phyloP scores from a whole-genome alignment of 1,140 invertebrate species.

The Drosophila gunungcola region DNA sequence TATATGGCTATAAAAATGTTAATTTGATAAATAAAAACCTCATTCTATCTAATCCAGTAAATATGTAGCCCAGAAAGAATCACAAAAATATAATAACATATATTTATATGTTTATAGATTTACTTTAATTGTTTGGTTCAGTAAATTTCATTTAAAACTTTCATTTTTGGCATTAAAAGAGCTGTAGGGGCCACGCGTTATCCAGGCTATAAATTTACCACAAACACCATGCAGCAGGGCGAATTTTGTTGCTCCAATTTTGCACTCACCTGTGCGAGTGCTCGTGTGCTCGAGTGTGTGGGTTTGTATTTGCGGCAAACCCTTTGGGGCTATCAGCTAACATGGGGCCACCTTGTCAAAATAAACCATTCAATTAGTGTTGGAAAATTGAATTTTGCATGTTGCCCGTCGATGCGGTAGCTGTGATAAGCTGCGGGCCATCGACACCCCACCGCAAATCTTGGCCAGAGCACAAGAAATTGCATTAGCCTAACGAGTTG shows the following conservation, averaged over 20 bases:
- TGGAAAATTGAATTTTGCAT: slow-evolving; percentile 77
- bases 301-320: slow-evolving; percentile 34
- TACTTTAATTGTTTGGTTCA: neutral
- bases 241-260: slow-evolving; percentile 47
- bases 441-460: slow-evolving; percentile 20
- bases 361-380: slow-evolving; percentile 81
- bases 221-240: slow-evolving; percentile 36
- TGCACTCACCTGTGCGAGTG: slow-evolving; percentile 28
- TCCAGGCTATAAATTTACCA: slow-evolving; percentile 30
- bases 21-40: too few relatives aligned
- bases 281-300: slow-evolving; percentile 3
- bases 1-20: neutral
- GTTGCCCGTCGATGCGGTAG: slow-evolving; percentile 71
- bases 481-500: slow-evolving; percentile 80
- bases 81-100: too few relatives aligned
- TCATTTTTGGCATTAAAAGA: neutral
- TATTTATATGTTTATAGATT: too few relatives aligned
- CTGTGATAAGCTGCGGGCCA: slow-evolving; percentile 73
- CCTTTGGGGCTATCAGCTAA: slow-evolving; percentile 68
- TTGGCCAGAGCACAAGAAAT: slow-evolving; percentile 49
- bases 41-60: too few relatives aligned
- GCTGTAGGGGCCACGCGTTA: slow-evolving; percentile 11
- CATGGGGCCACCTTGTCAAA: slow-evolving; percentile 71
- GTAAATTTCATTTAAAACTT: neutral
- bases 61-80: too few relatives aligned